Evolutionary conservation across 2,888 invertebrate species (phyloP).

Genomic region (Ophonus ardosiacus): DNA sequence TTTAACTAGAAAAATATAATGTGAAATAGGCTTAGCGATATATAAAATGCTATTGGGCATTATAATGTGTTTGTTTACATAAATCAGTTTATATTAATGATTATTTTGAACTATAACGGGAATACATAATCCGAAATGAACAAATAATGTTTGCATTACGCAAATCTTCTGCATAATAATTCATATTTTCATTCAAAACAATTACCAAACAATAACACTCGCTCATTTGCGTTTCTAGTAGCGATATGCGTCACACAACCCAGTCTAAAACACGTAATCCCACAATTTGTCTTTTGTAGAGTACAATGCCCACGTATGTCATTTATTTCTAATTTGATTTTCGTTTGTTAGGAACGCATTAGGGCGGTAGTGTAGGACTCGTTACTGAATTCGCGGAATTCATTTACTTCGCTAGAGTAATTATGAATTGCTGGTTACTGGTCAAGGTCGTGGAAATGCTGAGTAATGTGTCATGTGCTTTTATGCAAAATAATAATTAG

Average conservation of each 20-base stretch:
- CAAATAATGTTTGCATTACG: too few relatives aligned
- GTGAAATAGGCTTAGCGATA: too few relatives aligned
- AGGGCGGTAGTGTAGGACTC: neutral
- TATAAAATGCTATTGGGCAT: too few relatives aligned
- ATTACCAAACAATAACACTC: neutral
- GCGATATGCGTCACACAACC: neutral
- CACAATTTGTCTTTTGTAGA: constrained; percentile 20
- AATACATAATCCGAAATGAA: too few relatives aligned
- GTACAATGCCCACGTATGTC: constrained; percentile 8
- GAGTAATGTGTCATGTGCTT: constrained; percentile 3
- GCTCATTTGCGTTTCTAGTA: neutral
- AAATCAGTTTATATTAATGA: too few relatives aligned
- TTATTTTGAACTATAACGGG: too few relatives aligned
- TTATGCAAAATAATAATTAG: constrained; percentile 29
- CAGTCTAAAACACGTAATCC: constrained; percentile 8
- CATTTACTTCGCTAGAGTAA: constrained; percentile 28
- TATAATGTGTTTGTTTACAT: too few relatives aligned
- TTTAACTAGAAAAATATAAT: too few relatives aligned
- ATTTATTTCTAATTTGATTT: constrained; percentile 35
- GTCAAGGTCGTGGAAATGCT: constrained; percentile 32
- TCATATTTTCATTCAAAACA: neutral
- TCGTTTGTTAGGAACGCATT: constrained; percentile 25
- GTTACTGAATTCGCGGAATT: constrained; percentile 13
- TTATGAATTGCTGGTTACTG: constrained; percentile 34
- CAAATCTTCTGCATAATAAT: too few relatives aligned